Base-by-base conservation (phyloP, 1,140 invertebrate genomes). In the Hycleus phaleratus region DNA sequence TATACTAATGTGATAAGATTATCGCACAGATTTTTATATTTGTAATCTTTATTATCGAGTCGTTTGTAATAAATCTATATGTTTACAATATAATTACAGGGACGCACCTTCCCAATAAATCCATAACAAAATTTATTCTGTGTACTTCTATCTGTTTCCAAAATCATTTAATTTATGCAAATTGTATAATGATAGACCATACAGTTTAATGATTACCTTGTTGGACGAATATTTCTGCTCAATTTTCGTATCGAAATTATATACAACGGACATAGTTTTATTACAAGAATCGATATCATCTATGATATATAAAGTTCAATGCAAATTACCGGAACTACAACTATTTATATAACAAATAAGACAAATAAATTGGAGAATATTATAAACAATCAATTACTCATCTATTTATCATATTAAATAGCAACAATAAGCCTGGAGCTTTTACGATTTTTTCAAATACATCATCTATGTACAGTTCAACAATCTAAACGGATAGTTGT, bases 331-430 rank as follows among this genome's bases (percentile, higher is more conserved):
- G 32, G 32, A 32, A 32, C 32, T 32, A 32, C 32, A 32, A 32
- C 7, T 7, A 7, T 5, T 32, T 32, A 5, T 5, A 32, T 32
- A 32, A 32, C 32, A 32, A 32, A 32, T 32, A 4, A 32, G 7
- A 32, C 7, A 32, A 7, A 32, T 7, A 7, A 32, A 51, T 54
- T 11, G 42, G 9, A 10, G 25, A n/a, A 53, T 9, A 32, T 5
- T 5, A 32, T 32, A 32, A 49, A 53, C 46, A 56, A 54, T 63
- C 61, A 63, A 63, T 63, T 63, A 63, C 56, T 63, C 49, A 52
- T 46, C 53, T 63, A 63, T 60, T 63, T 63, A 63, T 63, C 58
- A 60, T 60, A 60, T 49, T 57, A 52, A 60, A 56, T 48, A 45
- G 58, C 49, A 53, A 51, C 32, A 32, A 52, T 46, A 43, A 32